Percentiles rank a stretch among this genome's conserved stretches.
Conservation (phyloP, 1,140 invertebrate genomes). For the Dryas iulia region DNA sequence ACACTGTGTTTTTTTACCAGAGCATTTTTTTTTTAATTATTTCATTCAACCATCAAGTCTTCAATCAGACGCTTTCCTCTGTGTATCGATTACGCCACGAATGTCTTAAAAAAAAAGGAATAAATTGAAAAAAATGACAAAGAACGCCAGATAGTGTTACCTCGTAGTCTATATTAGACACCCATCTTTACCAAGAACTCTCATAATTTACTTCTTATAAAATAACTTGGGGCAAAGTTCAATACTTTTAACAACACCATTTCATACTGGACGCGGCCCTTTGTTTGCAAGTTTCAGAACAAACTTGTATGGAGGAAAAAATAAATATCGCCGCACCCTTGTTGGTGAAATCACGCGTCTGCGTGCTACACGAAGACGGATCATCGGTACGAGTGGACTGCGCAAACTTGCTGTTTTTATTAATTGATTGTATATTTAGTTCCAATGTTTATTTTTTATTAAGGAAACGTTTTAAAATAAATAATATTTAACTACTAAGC, state of each 20-base stretch:
- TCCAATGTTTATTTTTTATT: too few relatives aligned
- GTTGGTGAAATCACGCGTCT: conserved; percentile 74
- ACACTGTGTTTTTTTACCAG: too few relatives aligned
- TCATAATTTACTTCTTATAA: conserved; percentile 1
- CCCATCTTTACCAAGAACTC: not conserved
- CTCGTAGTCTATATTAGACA: not conserved
- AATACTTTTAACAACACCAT: conserved; percentile 49
- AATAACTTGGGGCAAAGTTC: conserved; percentile 11
- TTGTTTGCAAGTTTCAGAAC: conserved; percentile 65
- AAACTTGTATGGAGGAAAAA: conserved; percentile 60
- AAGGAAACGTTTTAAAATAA: too few relatives aligned
- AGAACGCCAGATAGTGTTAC: not conserved
- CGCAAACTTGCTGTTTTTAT: conserved; percentile 32
- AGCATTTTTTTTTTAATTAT: too few relatives aligned
- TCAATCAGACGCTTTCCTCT: too few relatives aligned
- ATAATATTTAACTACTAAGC: too few relatives aligned
- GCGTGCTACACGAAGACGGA: conserved; percentile 75
- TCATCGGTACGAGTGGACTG: conserved; percentile 54
- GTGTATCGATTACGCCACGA: too few relatives aligned
- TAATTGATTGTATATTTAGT: too few relatives aligned
- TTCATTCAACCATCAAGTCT: too few relatives aligned
- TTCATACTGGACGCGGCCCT: conserved; percentile 48
- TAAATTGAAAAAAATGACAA: not conserved
- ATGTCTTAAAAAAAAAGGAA: not conserved
- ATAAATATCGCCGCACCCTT: conserved; percentile 73